Evolutionary conservation across 1,140 invertebrate species (phyloP), one percentile per base, ranked within the genome.

Genomic region (Euschistus heros): DNA sequence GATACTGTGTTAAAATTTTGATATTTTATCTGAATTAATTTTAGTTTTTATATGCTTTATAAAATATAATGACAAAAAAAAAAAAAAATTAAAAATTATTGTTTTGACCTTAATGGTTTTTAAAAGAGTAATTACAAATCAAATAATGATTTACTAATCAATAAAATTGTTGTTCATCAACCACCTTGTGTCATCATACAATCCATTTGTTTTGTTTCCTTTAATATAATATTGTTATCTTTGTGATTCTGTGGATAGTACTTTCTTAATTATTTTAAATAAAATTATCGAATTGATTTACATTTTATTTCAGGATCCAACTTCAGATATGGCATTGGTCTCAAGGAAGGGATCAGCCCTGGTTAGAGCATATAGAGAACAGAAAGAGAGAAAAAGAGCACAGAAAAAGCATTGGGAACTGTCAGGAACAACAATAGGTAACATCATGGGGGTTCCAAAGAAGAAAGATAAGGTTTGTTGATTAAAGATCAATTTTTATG

Each of bases 351-450:
- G 97, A 8, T 94, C 92, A 5, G 83, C 86, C 2, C 77, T 94
- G 22, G 97, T 99, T 0, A 81, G 92, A 63, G 84, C 85, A 0
- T 94, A 89, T 74, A 81, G 97, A 57, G 97, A 99, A 75, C 92
- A 98, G 74, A 97, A 98, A 73, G 97, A 99, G 75, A 79, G 94
- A 27, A 84, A 86, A 52, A 95, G 94, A 76, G 94, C 95, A 0
- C 96, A 98, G 72, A 96, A 97, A 74, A 99, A 99, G 75, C 94
- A 99, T 75, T 99, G 96, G 95, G 94, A 99, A 76, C 75, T 99
- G 42, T 93, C 94, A 44, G 97, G 97, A 33, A 98, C 94, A 2
- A 91, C 92, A 72, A 82, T 99, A 55, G 94, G 94, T 73, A 95
- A 99, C 70, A 94, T 99, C 20, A 95, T 98, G 88, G 97, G 97